Percentiles rank a stretch among this genome's conserved stretches.
These are phyloP conservation scores for Myotis yumanensis DNA, from an alignment of 2,113 vertebrate species.

Conservation along the genomic window DNA sequence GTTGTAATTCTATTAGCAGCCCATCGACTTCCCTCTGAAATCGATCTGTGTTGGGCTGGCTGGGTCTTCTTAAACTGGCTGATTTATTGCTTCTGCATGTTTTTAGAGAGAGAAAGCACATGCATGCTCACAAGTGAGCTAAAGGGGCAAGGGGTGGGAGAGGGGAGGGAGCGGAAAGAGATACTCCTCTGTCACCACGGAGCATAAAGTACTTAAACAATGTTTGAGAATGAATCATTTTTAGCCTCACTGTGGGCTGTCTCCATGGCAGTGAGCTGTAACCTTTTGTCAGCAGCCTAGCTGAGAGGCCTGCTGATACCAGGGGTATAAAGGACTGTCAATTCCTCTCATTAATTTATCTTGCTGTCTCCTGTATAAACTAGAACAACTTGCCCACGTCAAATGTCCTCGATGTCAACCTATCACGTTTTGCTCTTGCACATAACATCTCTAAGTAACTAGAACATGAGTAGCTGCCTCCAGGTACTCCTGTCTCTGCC, in stretches of 20 bases:
- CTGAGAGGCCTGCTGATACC: slow-evolving; percentile 84
- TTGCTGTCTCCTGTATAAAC: slow-evolving; percentile 84
- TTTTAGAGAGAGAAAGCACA: slow-evolving; percentile 70
- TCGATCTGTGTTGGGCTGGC: slow-evolving; percentile 83
- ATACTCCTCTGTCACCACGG: slow-evolving; percentile 63
- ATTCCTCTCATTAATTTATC: slow-evolving; percentile 91
- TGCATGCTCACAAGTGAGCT: slow-evolving; percentile 47
- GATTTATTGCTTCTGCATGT: slow-evolving; percentile 89
- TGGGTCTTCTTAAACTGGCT: slow-evolving; percentile 86
- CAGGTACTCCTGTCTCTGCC: background rate
- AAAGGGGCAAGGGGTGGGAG: slow-evolving; percentile 4
- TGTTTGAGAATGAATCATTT: slow-evolving; percentile 85
- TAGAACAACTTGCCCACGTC: slow-evolving; percentile 82
- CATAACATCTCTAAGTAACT: slow-evolving; percentile 51
- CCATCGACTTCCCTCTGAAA: slow-evolving; percentile 87
- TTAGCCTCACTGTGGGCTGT: slow-evolving; percentile 75
- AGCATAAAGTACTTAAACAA: slow-evolving; percentile 78
- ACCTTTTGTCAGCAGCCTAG: slow-evolving; percentile 86
- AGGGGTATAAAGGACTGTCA: slow-evolving; percentile 88
- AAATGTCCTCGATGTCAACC: slow-evolving; percentile 79
- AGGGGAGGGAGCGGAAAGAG: slow-evolving; percentile 44
- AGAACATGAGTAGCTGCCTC: slow-evolving; percentile 63
- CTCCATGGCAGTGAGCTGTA: slow-evolving; percentile 79
- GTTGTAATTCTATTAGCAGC: slow-evolving; percentile 90
- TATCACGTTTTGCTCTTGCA: slow-evolving; percentile 70